Conservation (phyloP, 2,113 vertebrate genomes). For the Sebastes fasciatus region DNA sequence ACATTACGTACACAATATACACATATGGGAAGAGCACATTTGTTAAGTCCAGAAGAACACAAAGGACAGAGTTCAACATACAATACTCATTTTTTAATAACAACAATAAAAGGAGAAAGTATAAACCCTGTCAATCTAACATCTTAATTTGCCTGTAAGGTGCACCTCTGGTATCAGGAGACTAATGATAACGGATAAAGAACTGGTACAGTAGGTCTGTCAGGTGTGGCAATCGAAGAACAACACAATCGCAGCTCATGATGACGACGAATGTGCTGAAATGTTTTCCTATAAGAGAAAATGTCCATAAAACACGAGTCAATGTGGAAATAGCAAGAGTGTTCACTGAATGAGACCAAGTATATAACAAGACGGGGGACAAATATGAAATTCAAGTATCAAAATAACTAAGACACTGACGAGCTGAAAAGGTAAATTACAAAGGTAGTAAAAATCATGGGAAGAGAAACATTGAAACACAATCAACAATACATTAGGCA, state of each 20-base stretch:
- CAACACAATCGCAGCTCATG: conserved; percentile 50
- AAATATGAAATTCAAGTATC: conserved; percentile 85
- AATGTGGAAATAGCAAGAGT: conserved; percentile 64
- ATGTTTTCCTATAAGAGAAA: conserved; percentile 76
- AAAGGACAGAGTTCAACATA: conserved; percentile 69
- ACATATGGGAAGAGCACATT: conserved; percentile 57
- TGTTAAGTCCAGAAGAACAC: conserved; percentile 67
- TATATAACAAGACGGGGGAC: conserved; percentile 56
- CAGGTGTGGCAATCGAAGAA: conserved; percentile 38
- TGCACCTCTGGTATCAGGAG: conserved; percentile 74
- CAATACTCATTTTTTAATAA: conserved; percentile 75
- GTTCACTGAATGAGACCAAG: conserved; percentile 60
- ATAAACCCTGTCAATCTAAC: conserved; percentile 81
- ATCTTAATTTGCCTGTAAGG: conserved; percentile 77
- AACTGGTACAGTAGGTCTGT: conserved; percentile 70
- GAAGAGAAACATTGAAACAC: conserved; percentile 63
- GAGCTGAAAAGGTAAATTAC: conserved; percentile 73
- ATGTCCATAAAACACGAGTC: conserved; percentile 57
- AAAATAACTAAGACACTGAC: conserved; percentile 81
- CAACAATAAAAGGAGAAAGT: conserved; percentile 69
- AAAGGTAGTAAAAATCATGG: conserved; percentile 80
- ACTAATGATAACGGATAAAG: conserved; percentile 59
- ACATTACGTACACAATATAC: conserved; percentile 78
- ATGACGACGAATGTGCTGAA: conserved; percentile 56
- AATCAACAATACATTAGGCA: conserved; percentile 83